Evolutionary conservation across 1,140 invertebrate genomes (phyloP).

Genomic region (Eubasilissa regina): DNA sequence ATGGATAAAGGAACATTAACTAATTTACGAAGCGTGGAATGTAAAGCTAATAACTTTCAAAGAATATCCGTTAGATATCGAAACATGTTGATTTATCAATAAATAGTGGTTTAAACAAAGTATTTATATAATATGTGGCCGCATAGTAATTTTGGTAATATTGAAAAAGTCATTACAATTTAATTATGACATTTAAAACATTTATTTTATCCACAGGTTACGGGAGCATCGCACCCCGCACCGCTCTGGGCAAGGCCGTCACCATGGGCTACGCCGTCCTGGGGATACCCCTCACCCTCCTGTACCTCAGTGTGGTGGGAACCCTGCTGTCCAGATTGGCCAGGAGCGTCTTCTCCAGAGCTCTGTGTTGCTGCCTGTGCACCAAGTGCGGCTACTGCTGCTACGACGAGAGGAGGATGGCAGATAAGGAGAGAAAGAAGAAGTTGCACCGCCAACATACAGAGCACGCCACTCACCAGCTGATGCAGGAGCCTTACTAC

Average conservation of each 20-base stretch:
- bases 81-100: no score
- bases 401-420: slow-evolving; percentile 86
- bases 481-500: slow-evolving; percentile 86
- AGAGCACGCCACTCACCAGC: slow-evolving; percentile 78
- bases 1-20: no score
- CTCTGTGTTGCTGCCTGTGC: slow-evolving; percentile 86
- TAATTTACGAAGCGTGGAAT: no score
- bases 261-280: slow-evolving; percentile 92
- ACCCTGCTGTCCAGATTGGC: slow-evolving; percentile 88
- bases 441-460: slow-evolving; percentile 82
- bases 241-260: slow-evolving; percentile 86
- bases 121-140: no score
- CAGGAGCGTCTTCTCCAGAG: slow-evolving; percentile 88
- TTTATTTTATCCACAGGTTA: slow-evolving; percentile 81
- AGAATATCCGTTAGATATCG: no score
- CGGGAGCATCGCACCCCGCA: slow-evolving; percentile 88
- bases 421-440: slow-evolving; percentile 84
- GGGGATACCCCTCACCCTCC: slow-evolving; percentile 92
- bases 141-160: no score
- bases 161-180: no score
- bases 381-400: slow-evolving; percentile 90
- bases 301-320: slow-evolving; percentile 89
- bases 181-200: no score
- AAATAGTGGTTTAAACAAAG: no score
- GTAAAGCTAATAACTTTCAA: no score